Conservation (phyloP, 35 echinoderm and acorn worm species). For the Apostichopus californicus region DNA sequence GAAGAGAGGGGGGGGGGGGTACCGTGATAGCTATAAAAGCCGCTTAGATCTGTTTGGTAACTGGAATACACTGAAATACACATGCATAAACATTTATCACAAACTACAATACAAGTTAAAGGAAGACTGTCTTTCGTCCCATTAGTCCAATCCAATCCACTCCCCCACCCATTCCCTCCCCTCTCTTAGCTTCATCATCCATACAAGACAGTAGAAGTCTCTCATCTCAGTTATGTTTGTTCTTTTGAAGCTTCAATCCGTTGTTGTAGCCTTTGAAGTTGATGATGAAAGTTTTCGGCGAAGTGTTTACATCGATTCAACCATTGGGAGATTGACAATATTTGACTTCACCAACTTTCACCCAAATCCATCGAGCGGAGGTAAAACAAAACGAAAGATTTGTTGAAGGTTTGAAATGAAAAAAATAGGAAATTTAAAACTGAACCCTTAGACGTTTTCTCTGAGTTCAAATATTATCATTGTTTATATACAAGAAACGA, state of each 20-base stretch:
- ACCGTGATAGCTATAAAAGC: not conserved
- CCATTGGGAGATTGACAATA: not conserved
- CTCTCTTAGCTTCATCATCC: not conserved
- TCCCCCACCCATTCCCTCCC: no score
- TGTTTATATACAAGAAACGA: no score
- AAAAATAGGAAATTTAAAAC: no score
- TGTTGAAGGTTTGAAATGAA: no score
- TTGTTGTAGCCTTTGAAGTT: not conserved
- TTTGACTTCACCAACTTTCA: not conserved
- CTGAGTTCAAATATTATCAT: no score
- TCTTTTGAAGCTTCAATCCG: slow-evolving; percentile 2
- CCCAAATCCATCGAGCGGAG: not conserved
- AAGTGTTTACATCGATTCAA: slow-evolving; percentile 2
- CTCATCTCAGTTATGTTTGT: not conserved
- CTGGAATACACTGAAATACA: not conserved
- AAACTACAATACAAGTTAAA: not conserved
- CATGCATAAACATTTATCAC: not conserved
- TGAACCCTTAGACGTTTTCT: not conserved
- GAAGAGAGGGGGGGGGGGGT: not conserved
- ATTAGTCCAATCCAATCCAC: not conserved
- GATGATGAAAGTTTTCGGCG: not conserved
- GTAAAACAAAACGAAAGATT: not conserved
- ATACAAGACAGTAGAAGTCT: not conserved
- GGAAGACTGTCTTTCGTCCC: not conserved
- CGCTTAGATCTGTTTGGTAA: no score